phyloP scores from a whole-genome alignment of 2,113 vertebrate genomes.

The Porphyrio hochstetteri region DNA sequence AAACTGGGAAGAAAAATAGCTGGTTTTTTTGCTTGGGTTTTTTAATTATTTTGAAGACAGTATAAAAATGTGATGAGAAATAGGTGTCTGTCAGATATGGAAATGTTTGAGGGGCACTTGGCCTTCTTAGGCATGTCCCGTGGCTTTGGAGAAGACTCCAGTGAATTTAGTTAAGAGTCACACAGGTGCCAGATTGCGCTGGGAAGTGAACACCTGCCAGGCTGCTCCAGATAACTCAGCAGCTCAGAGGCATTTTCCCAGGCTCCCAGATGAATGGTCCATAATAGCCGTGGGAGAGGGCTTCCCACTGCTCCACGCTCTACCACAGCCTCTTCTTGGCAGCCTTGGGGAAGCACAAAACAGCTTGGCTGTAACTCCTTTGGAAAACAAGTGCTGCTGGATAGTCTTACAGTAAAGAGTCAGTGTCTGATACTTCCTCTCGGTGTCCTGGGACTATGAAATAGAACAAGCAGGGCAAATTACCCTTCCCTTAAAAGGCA shows the following conservation, averaged over 20 bases:
- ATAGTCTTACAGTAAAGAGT: slow-evolving; percentile 78
- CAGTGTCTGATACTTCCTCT: slow-evolving; percentile 74
- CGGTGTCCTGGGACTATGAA: slow-evolving; percentile 37
- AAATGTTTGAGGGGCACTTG: not conserved
- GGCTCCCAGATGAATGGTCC: slow-evolving; percentile 82
- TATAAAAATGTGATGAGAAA: not conserved
- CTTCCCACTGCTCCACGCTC: slow-evolving; percentile 75
- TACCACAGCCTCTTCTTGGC: slow-evolving; percentile 82
- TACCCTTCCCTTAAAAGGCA: slow-evolving; percentile 34
- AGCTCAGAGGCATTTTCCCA: slow-evolving; percentile 86
- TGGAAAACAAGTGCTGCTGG: slow-evolving; percentile 80
- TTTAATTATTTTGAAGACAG: not conserved
- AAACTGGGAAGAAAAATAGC: not conserved
- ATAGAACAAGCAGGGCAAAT: slow-evolving; percentile 44
- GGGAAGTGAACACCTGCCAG: slow-evolving; percentile 84
- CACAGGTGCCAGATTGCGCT: slow-evolving; percentile 59
- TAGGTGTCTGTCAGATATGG: not conserved
- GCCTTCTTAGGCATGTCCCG: not conserved
- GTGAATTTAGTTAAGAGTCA: slow-evolving; percentile 13
- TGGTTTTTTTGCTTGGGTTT: not conserved
- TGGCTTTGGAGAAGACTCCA: slow-evolving; percentile 42
- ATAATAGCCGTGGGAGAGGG: slow-evolving; percentile 85
- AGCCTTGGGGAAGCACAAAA: slow-evolving; percentile 77
- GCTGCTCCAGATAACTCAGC: slow-evolving; percentile 77
- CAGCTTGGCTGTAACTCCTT: slow-evolving; percentile 72